Evolutionary conservation across 2,888 invertebrate genomes (phyloP), one percentile per base, ranked within the genome.

Genomic region (Phasia obesa): DNA sequence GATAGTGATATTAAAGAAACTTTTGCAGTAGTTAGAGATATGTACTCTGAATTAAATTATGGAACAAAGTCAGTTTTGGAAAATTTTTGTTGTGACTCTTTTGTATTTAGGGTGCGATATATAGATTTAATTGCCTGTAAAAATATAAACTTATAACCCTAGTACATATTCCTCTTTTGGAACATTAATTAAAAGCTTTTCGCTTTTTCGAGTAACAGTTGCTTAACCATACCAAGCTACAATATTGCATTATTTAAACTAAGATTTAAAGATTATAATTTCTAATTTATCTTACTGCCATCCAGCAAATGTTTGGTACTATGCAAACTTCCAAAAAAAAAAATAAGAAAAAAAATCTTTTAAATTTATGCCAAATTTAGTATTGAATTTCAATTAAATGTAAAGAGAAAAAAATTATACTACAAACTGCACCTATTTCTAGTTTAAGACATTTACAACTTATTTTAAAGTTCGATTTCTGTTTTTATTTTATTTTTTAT

Each of bases 401-500:
- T 15, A 25, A 17, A 23, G 5, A 17, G 5, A 6, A 64, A 55
- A 53, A 60, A 76, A 59, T 23, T 55, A 21, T 49, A 23, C 31
- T 44, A 19, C 42, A 13, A 60, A 78, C 83, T 83, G 83, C 83
- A 83, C 83, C 79, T 60, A 59, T 67, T 75, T 79, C 60, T 31
- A 19, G 60, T 53, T 79, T 53, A 73, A 79, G 73, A 73, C 67
- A 79, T 67, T 73, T 67, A 79, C 79, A 79, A 79, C 79, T 79
- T 67, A 73, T 67, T 79, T 79, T 60, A 59, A 73, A 53, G 67
- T 60, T 65, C 51, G 42, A 64, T 44, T 59, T 59, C 15, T 44
- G n/a, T 11, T 49, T 23, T 21, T 21, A 9, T n/a, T n/a, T n/a
- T n/a, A n/a, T n/a, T n/a, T n/a, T n/a, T n/a, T n/a, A n/a, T n/a